Percentiles rank a stretch among this genome's conserved stretches.
Conservation (phyloP, 1,140 invertebrate species). For the Bombus huntii region DNA sequence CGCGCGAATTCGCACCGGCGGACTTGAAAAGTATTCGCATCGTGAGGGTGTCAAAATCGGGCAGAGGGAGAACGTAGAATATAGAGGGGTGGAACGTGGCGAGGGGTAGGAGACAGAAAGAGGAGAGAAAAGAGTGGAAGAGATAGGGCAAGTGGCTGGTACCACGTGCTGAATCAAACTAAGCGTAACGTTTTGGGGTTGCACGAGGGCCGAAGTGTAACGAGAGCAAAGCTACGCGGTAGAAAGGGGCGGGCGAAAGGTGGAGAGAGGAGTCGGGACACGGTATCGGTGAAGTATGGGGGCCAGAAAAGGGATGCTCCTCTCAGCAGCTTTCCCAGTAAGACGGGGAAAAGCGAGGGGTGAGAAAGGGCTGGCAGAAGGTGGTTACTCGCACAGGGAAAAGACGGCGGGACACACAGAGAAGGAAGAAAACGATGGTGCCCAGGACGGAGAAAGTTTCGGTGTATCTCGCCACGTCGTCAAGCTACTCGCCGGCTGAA, state of each 20-base stretch:
- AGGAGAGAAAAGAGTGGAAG: neutral
- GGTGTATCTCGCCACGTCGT: slow-evolving; percentile 54
- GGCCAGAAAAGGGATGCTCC: slow-evolving; percentile 63
- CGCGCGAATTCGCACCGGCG: slow-evolving; percentile 49
- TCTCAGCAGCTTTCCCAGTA: slow-evolving; percentile 51
- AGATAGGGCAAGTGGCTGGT: slow-evolving; percentile 55
- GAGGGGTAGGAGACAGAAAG: neutral
- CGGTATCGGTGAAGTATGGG: slow-evolving; percentile 55
- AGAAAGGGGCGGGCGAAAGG: slow-evolving; percentile 37
- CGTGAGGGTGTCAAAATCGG: slow-evolving; percentile 8
- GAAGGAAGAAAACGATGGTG: slow-evolving; percentile 12
- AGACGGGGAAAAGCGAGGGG: slow-evolving; percentile 35
- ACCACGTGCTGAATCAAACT: slow-evolving; percentile 69
- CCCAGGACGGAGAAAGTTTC: slow-evolving; percentile 41
- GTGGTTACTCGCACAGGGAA: neutral
- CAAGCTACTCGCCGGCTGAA: slow-evolving; percentile 49
- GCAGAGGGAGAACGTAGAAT: neutral
- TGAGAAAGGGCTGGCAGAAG: slow-evolving; percentile 13
- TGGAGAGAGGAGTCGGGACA: neutral
- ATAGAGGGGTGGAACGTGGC: neutral
- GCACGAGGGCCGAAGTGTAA: slow-evolving; percentile 52
- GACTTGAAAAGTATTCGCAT: slow-evolving; percentile 48
- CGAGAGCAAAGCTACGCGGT: slow-evolving; percentile 47
- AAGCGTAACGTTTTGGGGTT: slow-evolving; percentile 67
- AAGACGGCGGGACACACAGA: slow-evolving; percentile 3